Evolutionary conservation across 2,888 invertebrate genomes (phyloP), one percentile per base, ranked within the genome.

Genomic region (Synergus umbraculus): DNA sequence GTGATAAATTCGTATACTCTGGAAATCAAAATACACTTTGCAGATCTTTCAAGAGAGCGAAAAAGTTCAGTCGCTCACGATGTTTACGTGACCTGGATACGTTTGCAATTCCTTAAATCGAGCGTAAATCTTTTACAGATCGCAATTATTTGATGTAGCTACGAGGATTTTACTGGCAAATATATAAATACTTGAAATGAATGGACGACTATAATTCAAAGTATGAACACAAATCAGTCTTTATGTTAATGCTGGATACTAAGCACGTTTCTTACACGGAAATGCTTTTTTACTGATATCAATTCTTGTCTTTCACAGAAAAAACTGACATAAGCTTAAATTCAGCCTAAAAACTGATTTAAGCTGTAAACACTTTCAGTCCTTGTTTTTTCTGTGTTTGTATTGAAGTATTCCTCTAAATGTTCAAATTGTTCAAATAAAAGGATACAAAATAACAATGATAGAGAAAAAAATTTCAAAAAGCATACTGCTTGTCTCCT

Each of bases 61-160:
- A 49, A 73, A 73, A 73, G n/a, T 73, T 73, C 10, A 54, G 37
- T 54, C 73, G 9, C 54, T 54, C 54, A 49, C 37, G 73, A 37
- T 73, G 73, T 73, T 73, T 73, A 73, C 73, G 73, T 54, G 73
- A 73, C 73, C 49, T 73, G 54, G n/a, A 54, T 73, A 49, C 73
- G 8, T 54, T 54, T 73, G 73, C 49, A 54, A 73, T 54, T 73
- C 49, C 73, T 73, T 15, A 29, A 69, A 54, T 37, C 49, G 73
- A n/a, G 54, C 49, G 54, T 73, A 54, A 54, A 73, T 60, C 73
- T 29, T 73, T 37, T 69, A 46, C 49, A 29, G n/a, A n/a, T 15
- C 29, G 37, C 37, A 54, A 37, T 73, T 49, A 69, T 44, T 29
- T 69, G 18, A 69, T 46, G 9, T 22, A 15, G 67, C 22, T 15